Evolutionary conservation across 2,113 vertebrate genomes (phyloP), one percentile per base, ranked within the genome.

Genomic region (Pampusana beccarii): DNA sequence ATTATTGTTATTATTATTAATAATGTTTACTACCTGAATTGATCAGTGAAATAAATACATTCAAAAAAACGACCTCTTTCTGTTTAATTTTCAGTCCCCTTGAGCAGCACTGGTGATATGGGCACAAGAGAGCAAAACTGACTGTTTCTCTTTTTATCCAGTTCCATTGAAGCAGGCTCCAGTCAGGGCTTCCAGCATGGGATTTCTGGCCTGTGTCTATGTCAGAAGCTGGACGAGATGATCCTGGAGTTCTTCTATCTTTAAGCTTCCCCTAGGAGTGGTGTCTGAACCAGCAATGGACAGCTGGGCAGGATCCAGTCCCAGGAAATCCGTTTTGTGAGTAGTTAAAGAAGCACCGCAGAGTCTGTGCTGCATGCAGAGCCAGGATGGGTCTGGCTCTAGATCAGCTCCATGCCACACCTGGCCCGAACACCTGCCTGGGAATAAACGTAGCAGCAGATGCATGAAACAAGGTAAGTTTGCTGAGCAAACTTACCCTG

Each of bases 11-110:
- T 90, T 94, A 95, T 77, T 58, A 87, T 74, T 96, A 97, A 95
- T 97, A 96, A 97, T 97, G 96, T 97, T 97, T 97, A 97, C 96
- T 97, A 97, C 94, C 96, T 96, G 95, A 96, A 97, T 95, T 95
- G 96, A 97, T 97, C 96, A 94, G 90, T 97, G 96, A 96, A 97
- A 96, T 97, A 97, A 97, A 97, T 89, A 90, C 46, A 61, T 91
- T 81, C 10, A 90, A 88, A 89, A 77, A 64, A 10, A 1, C 44
- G 42, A 50, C 34, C 14, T 84, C 34, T 69, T 92, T 33, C 44
- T 96, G 65, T 75, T 80, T 87, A 21, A 46, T 93, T 95, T 92
- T 66, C 69, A 92, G 57, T 51, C 26, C 17, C 5, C 15, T 65
- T 72, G 40, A 86, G n/a, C 65, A 78, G 40, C n/a, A 17, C 4